A percentile compares a stretch with the other conserved stretches of the same genome.
Evolutionary conservation across 2,113 vertebrate genomes (phyloP).

Genomic region (Astatoreochromis straeleni): DNA sequence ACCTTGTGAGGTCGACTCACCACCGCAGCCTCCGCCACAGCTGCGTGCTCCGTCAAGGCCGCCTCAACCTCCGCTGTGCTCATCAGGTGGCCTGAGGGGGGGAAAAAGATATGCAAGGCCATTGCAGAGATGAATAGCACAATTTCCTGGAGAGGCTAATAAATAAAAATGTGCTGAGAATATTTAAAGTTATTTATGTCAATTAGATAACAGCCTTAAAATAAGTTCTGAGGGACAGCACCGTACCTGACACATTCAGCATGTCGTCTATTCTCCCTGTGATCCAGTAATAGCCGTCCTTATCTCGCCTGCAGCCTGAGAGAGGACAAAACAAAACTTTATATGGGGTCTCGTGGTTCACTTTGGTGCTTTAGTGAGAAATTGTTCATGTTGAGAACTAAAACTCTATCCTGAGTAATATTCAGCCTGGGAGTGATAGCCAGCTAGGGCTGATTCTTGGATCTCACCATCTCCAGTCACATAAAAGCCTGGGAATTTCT

Average conservation of each 20-base stretch:
- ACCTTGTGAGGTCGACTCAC: slow-evolving; percentile 74
- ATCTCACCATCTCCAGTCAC: slow-evolving; percentile 77
- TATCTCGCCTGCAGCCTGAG: slow-evolving; percentile 75
- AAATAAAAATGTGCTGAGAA: not conserved
- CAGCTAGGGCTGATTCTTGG: not conserved
- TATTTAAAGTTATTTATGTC: not conserved
- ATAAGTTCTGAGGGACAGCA: not conserved
- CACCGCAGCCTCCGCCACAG: slow-evolving; percentile 72
- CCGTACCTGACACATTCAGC: slow-evolving; percentile 78
- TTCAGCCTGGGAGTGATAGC: not conserved
- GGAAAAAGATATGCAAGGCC: not conserved
- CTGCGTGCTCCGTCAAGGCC: slow-evolving; percentile 64
- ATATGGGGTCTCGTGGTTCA: not conserved
- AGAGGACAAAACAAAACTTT: not conserved
- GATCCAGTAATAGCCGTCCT: slow-evolving; percentile 82
- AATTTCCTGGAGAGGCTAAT: not conserved
- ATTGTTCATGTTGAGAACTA: not conserved
- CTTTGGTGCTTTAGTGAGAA: not conserved
- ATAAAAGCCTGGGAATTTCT: slow-evolving; percentile 78
- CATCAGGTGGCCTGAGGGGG: slow-evolving; percentile 71
- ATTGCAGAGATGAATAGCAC: not conserved
- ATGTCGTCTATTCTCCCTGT: slow-evolving; percentile 81
- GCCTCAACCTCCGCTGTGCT: slow-evolving; percentile 78
- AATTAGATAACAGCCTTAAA: not conserved
- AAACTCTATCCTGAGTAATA: not conserved